Evolutionary conservation across 2,888 invertebrate species (phyloP), one percentile per base, ranked within the genome.

Genomic region (Cephus rjabovi): DNA sequence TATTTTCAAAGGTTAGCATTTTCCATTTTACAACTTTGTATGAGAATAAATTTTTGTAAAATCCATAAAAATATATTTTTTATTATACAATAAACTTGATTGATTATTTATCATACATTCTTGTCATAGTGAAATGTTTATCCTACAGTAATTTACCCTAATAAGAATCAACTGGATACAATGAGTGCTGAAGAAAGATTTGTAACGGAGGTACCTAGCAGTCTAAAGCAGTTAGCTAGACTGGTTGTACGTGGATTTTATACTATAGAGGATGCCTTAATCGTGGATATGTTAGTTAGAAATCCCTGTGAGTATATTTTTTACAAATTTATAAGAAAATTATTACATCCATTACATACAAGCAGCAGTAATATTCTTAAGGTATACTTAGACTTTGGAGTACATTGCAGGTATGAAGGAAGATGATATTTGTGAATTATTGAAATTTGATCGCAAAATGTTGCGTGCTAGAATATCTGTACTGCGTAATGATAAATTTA

Each of bases 401-500:
- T 30, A 12, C 35, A 12, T 89, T 87, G 77, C 84, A 95, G 95
- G 95, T 90, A 96, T 96, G 96, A 97, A 97, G 92, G 97, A 97
- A 92, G 97, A 97, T 89, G 97, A 97, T 88, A 96, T 95, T 87
- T 97, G 97, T 85, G 98, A 98, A 90, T 93, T 98, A 74, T 91
- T 99, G 37, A 97, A 97, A 89, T 98, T 98, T 91, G 99, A 99
- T 91, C 94, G 97, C 81, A 98, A 98, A 93, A 97, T 98, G 95
- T 92, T 99, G 77, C 93, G 98, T 87, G 96, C 97, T 1, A 93
- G 97, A 85, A 96, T 99, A 91, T 94, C 97, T 0, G 95, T 95
- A 0, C 92, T 99, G 80, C 96, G 96, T 91, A 97, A 95, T 89
- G 99, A 99, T 90, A 98, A 98, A 93, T 98, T 99, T 88, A 96